Base-by-base conservation (phyloP, 2,888 invertebrate genomes). In the Drosophila subquinaria region DNA sequence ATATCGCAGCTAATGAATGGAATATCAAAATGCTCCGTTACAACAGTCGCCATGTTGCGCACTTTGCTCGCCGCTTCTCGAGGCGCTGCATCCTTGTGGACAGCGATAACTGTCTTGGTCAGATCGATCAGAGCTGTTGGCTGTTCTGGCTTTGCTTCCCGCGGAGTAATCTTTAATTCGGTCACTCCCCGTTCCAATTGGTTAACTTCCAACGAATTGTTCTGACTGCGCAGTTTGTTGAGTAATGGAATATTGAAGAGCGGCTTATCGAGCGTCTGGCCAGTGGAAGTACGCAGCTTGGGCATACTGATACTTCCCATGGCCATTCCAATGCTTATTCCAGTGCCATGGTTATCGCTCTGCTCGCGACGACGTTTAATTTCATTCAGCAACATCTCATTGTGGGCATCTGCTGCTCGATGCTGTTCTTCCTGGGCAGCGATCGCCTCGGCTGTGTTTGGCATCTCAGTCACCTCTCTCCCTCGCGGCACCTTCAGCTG, bases 41-140 rank as follows among this genome's bases (percentile, higher is more conserved):
- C 30, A 5, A 42, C 38, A 2, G 38, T 35, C 8, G 38, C 69
- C 23, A 50, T 69, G 20, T 55, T 60, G 8, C 48, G 71, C 27
- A 63, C 40, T 15, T 76, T 68, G 45, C 53, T 71, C 2, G 90
- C 82, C 35, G 78, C 69, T 38, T 78, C 78, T n/a, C 82, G 76
- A 0, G 74, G 84, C 2, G 73, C 56, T 0, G 65, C 81, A 64
- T 79, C 64, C n/a, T 60, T 61, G 20, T 48, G 69, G 2, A 17
- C 43, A 0, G 57, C 66, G 57, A 91, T 90, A 2, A 92, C 69
- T 3, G 92, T 88, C 4, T 80, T 53, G 9, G 90, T 88, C 56
- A 92, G 66, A 70, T 92, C 92, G 17, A 92, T 92, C 9, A 76
- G 66, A 48, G 27, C 15, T 30, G 30, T 8, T 0, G 23, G 13